These are phyloP conservation scores for Picathartes gymnocephalus DNA, from an alignment of 2,113 vertebrate genomes.

Conservation along the genomic window DNA sequence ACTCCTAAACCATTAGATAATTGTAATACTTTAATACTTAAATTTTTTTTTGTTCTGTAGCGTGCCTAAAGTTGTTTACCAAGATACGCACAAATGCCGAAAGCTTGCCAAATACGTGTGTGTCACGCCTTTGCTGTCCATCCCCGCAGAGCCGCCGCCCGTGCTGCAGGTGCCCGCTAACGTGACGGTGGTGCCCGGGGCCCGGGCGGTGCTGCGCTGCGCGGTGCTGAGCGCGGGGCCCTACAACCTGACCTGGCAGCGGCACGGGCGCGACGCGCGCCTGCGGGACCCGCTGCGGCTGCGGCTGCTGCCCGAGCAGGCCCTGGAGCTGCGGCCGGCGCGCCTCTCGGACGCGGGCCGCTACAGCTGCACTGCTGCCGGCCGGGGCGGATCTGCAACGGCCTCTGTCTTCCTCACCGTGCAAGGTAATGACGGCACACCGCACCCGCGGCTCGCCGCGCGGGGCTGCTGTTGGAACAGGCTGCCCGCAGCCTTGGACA, in stretches of 20 bases:
- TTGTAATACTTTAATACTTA: too few species aligned
- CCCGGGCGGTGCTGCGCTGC: constrained; percentile 82
- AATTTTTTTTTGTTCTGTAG: neutral
- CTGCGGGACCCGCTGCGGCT: constrained; percentile 64
- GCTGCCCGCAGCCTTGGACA: neutral
- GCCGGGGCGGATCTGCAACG: constrained; percentile 78
- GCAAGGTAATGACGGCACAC: constrained; percentile 75
- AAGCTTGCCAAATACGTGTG: neutral
- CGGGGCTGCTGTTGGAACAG: fast-evolving
- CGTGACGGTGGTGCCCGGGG: constrained; percentile 75
- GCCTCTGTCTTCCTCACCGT: constrained; percentile 82
- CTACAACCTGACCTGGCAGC: constrained; percentile 92
- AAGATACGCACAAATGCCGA: neutral
- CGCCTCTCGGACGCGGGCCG: constrained; percentile 75
- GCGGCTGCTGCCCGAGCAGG: constrained; percentile 75
- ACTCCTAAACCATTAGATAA: neutral
- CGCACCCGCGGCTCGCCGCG: fast-evolving
- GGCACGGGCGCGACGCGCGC: constrained; percentile 69
- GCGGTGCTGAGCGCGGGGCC: constrained; percentile 77
- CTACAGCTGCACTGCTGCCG: constrained; percentile 82
- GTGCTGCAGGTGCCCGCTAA: constrained; percentile 78
- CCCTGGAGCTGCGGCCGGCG: constrained; percentile 79
- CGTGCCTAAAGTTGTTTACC: neutral
- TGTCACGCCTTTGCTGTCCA: neutral
- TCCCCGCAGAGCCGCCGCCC: constrained; percentile 86